Conservation (phyloP, 2,113 vertebrate species). For the Pontoporia blainvillei region DNA sequence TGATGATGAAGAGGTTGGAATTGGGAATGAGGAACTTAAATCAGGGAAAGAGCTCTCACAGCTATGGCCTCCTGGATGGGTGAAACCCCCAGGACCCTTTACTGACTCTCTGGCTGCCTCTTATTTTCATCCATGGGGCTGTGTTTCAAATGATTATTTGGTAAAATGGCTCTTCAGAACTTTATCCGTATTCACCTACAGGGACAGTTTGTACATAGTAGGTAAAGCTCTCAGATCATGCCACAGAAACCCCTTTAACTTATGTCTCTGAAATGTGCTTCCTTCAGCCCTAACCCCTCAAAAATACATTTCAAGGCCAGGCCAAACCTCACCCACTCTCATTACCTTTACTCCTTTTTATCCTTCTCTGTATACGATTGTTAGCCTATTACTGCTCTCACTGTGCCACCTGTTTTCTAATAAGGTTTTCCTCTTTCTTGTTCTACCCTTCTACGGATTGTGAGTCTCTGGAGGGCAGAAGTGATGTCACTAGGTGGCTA, state of each 20-base stretch:
- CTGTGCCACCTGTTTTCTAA: background rate
- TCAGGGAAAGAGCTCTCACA: background rate
- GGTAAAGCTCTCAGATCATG: background rate
- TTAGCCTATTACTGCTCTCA: background rate
- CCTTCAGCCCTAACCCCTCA: background rate
- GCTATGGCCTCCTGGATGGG: background rate
- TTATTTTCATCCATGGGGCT: background rate
- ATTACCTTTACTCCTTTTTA: background rate
- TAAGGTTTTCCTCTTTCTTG: background rate
- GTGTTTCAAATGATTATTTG: conserved; percentile 21
- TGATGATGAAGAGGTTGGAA: background rate
- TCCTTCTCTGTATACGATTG: background rate
- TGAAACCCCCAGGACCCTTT: background rate
- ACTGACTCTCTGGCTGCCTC: background rate
- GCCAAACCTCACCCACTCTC: background rate
- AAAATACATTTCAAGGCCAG: background rate
- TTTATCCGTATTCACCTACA: background rate
- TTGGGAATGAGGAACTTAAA: background rate
- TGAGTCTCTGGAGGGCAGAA: background rate
- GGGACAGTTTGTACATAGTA: background rate
- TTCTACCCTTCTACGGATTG: background rate
- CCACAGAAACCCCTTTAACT: background rate
- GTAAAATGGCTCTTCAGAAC: background rate
- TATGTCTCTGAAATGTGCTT: background rate
- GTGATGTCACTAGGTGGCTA: background rate